Evolutionary conservation across 2,888 invertebrate species (phyloP).

Genomic region (Tyria jacobaeae): DNA sequence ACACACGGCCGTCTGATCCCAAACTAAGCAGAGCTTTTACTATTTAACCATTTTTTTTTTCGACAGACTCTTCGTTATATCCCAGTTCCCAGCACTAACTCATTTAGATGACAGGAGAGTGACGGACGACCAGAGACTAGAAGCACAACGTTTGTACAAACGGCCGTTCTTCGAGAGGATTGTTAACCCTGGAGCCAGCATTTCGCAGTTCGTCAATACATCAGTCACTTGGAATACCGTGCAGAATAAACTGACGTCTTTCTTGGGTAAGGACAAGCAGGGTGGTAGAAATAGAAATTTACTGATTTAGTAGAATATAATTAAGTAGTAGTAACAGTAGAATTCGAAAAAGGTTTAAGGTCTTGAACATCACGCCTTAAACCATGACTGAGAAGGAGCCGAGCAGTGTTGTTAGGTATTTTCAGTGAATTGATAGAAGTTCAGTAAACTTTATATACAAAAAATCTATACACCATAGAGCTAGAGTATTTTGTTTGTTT

Average conservation of each 20-base stretch:
- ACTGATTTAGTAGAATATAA: conserved; percentile 49
- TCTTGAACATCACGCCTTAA: too few relatives aligned
- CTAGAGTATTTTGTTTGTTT: too few relatives aligned
- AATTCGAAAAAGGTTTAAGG: too few relatives aligned
- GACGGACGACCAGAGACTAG: conserved; percentile 88
- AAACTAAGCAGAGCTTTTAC: too few relatives aligned
- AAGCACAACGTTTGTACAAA: conserved; percentile 88
- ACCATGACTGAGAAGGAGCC: too few relatives aligned
- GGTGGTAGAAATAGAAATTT: conserved; percentile 69
- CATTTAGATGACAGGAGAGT: conserved; percentile 91
- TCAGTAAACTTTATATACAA: neutral
- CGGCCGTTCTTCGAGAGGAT: conserved; percentile 86
- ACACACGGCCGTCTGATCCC: too few relatives aligned
- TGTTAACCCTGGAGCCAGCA: conserved; percentile 60
- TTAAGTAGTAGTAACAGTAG: too few relatives aligned
- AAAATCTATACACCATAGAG: neutral
- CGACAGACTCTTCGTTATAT: conserved; percentile 91
- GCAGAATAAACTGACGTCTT: conserved; percentile 62
- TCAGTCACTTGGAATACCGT: conserved; percentile 69
- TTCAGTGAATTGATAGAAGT: neutral
- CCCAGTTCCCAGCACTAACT: conserved; percentile 89
- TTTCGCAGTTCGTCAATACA: conserved; percentile 66
- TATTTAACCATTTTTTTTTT: neutral
- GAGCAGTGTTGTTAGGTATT: too few relatives aligned
- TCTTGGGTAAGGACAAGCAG: conserved; percentile 62